Evolutionary conservation across 2,797 vertebrate species (phyloP).

Genomic region (Sebastiscus albofasciatus): DNA sequence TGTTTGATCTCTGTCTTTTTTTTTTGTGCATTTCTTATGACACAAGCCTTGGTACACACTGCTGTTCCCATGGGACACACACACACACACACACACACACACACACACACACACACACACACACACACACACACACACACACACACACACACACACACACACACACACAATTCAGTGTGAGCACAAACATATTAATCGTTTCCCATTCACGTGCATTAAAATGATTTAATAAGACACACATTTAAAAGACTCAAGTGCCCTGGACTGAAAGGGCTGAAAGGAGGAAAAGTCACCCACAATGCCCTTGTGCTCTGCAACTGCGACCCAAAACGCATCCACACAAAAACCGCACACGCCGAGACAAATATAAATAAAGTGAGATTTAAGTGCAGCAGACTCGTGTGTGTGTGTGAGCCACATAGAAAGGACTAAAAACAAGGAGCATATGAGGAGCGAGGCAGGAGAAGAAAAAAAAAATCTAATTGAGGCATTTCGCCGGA

Average conservation of each 20-base stretch:
- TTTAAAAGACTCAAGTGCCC: background rate
- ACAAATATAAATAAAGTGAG: conserved; percentile 18
- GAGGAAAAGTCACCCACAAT: conserved; percentile 30
- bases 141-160: background rate
- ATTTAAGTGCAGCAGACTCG: conserved; percentile 25
- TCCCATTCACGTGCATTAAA: conserved; percentile 37
- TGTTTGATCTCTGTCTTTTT: conserved; percentile 74
- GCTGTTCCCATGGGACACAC: conserved; percentile 79
- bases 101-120: no score
- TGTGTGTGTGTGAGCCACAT: background rate
- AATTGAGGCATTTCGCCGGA: conserved; percentile 76
- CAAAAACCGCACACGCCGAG: background rate
- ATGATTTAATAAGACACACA: conserved; percentile 41
- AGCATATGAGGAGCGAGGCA: conserved; percentile 27
- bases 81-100: no score
- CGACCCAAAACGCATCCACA: conserved; percentile 14
- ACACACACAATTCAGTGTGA: conserved; percentile 1
- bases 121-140: background rate
- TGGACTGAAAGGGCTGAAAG: background rate
- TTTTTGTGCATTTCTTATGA: conserved; percentile 64
- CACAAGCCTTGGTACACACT: conserved; percentile 79
- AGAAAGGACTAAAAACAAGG: conserved; percentile 49
- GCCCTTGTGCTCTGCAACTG: conserved; percentile 4
- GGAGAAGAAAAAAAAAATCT: conserved; percentile 18
- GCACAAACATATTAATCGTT: conserved; percentile 45